Conservation (phyloP, 64 coral and sea anemone genomes). For the Actinia equina region DNA sequence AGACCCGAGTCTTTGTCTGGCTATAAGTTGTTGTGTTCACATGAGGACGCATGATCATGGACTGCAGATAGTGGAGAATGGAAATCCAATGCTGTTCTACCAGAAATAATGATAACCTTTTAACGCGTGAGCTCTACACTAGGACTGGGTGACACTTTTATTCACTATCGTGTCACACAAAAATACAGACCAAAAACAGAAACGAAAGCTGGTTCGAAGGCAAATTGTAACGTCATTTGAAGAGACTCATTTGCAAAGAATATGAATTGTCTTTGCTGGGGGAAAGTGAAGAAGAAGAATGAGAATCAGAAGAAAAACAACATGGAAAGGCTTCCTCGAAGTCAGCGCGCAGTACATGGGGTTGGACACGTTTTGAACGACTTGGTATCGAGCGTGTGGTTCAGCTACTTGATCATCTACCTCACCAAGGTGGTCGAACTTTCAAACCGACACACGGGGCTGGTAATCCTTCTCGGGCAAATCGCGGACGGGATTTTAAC, state of each 20-base stretch:
- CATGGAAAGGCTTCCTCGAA: not conserved
- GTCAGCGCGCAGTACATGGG: constrained; percentile 27
- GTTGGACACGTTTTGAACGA: constrained; percentile 75
- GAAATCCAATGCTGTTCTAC: too few relatives aligned
- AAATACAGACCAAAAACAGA: not conserved
- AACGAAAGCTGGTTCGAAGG: not conserved
- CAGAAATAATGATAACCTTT: too few relatives aligned
- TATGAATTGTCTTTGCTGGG: not conserved
- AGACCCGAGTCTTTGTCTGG: too few relatives aligned
- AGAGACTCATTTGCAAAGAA: not conserved
- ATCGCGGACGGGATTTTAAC: constrained; percentile 45
- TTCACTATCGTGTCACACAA: not conserved
- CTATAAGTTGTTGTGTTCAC: too few relatives aligned
- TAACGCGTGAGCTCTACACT: not conserved
- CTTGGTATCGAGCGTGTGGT: constrained; percentile 46
- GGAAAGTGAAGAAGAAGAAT: not conserved
- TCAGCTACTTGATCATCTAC: constrained; percentile 55
- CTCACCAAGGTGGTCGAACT: constrained; percentile 49
- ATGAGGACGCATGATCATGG: too few relatives aligned
- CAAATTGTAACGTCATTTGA: not conserved
- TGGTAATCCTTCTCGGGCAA: constrained; percentile 38
- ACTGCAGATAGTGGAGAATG: too few relatives aligned
- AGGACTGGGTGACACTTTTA: not conserved
- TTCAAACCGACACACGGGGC: constrained; percentile 49
- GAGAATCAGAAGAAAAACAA: not conserved